phyloP scores from a whole-genome alignment of 2,113 vertebrate genomes.

The Potamarius usumacintae region DNA sequence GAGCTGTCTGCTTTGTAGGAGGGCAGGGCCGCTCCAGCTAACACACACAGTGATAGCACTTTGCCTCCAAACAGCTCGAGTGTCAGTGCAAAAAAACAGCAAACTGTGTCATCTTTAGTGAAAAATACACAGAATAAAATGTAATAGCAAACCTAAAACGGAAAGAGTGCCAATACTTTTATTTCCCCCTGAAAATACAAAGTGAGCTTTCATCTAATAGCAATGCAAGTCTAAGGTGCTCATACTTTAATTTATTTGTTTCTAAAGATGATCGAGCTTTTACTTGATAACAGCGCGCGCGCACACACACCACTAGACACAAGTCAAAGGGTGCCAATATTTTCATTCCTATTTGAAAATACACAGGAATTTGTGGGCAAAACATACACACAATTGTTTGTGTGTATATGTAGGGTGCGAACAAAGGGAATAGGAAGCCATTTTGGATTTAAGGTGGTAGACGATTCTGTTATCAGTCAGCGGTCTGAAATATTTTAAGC shows the following conservation, averaged over 20 bases:
- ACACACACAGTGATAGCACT: background rate
- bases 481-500: background rate
- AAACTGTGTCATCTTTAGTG: background rate
- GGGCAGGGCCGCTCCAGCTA: background rate
- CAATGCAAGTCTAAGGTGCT: background rate
- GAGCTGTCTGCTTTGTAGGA: slow-evolving; percentile 21
- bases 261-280: background rate
- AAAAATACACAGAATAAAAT: background rate
- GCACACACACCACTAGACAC: background rate
- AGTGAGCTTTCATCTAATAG: background rate
- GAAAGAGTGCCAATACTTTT: background rate
- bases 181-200: background rate
- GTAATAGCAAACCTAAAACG: background rate
- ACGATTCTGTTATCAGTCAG: background rate
- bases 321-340: background rate
- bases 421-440: background rate
- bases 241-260: background rate
- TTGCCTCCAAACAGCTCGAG: background rate
- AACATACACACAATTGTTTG: background rate
- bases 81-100: background rate
- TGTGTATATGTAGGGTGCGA: background rate
- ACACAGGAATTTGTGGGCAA: background rate
- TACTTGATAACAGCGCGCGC: too few species aligned
- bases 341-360: background rate
- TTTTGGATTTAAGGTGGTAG: background rate